These are phyloP conservation scores for Phoxinus dragarum DNA, from an alignment of 2,797 vertebrate species.

Conservation along the genomic window DNA sequence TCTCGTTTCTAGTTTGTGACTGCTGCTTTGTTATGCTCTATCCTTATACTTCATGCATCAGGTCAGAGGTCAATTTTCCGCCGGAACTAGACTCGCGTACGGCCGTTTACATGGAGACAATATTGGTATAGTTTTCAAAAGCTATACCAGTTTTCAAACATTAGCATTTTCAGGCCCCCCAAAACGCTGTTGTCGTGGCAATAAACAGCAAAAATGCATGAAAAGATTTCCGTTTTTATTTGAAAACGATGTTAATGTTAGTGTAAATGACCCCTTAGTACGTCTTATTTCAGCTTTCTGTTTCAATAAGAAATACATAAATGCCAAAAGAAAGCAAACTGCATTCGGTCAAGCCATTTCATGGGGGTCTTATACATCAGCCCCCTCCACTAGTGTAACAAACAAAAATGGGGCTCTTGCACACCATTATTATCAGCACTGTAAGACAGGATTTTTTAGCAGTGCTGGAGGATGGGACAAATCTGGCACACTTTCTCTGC, in stretches of 20 bases:
- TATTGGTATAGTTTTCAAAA: too few relatives aligned
- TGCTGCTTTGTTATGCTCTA: too few relatives aligned
- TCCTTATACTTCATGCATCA: too few relatives aligned
- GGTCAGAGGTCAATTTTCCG: too few relatives aligned
- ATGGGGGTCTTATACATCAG: conserved; percentile 5
- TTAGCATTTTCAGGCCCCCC: too few relatives aligned
- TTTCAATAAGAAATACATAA: not conserved
- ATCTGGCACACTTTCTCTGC: conserved; percentile 29
- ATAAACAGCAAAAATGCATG: too few relatives aligned
- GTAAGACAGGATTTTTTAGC: conserved; percentile 10
- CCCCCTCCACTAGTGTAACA: not conserved
- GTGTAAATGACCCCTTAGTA: not conserved
- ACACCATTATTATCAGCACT: conserved; percentile 34
- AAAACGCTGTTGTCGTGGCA: too few relatives aligned
- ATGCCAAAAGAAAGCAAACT: not conserved
- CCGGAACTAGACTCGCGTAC: too few relatives aligned
- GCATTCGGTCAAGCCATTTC: conserved; percentile 6
- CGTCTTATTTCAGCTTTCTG: not conserved
- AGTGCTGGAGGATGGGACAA: conserved; percentile 16
- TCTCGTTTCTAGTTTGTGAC: too few relatives aligned
- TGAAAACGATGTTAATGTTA: not conserved
- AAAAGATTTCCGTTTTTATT: not conserved
- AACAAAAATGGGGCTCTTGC: not conserved
- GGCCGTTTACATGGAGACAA: too few relatives aligned
- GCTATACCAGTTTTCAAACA: too few relatives aligned